Evolutionary conservation across 2,797 vertebrate genomes (phyloP), one percentile per base, ranked within the genome.

Genomic region (Sebastes vulpes): DNA sequence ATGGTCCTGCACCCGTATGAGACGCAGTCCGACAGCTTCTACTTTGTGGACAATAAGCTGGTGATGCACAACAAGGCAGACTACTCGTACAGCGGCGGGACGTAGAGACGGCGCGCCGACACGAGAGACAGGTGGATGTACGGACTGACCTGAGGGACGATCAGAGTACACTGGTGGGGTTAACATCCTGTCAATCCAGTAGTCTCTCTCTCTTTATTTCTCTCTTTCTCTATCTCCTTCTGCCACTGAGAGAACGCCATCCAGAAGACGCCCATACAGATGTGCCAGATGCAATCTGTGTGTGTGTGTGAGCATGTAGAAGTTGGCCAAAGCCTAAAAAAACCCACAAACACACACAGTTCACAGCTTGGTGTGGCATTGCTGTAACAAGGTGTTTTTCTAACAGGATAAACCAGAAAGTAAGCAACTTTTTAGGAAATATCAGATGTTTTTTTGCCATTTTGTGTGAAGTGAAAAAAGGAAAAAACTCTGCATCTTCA

Each of bases 21-120:
- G 94, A 99, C 98, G 0, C 98, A 98, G 95, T 99, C 98, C 38
- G 98, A 99, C 97, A 99, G 98, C 96, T 99, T 99, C 97, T 99
- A 99, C 97, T 99, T 99, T 92, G 98, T 99, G 94, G 98, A 99
- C 94, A 98, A 98, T 96, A 98, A 97, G 95, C 96, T 99, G 85
- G 98, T 99, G 95, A 99, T 99, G 98, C 98, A 99, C 96, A 99
- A 99, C 95, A 99, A 99, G 95, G 98, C 98, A 70, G 98, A 99
- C 92, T 99, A 99, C 94, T 99, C 98, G 0, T 99, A 99, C 97
- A 98, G 98, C 1, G 97, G 98, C 28, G 97, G 97, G 6, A 97
- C 97, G 50, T 99, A 96, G 89, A 89, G 82, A 38, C 6, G 5
- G 6, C 56, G 29, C 69, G 20, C 8, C 18, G 65, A 52, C 70